Conservation (phyloP, 35 echinoderm and acorn worm species). For the Apostichopus californicus region DNA sequence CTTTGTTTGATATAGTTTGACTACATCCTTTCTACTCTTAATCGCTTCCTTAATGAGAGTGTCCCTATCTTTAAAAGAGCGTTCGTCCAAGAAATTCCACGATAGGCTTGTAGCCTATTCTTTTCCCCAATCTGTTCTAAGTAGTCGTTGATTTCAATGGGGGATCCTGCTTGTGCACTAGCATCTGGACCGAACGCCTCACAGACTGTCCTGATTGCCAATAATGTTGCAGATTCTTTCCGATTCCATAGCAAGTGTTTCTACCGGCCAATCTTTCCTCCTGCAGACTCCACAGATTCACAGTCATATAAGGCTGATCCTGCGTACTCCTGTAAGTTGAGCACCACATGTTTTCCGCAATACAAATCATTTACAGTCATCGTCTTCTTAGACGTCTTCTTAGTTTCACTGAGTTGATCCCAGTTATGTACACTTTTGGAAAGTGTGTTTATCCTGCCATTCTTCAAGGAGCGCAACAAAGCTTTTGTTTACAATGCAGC, state of each 20-base stretch:
- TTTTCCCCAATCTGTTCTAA: slow-evolving; percentile 15
- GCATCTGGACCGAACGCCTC: slow-evolving; percentile 62
- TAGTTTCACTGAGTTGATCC: too few relatives aligned
- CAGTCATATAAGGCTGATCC: slow-evolving; percentile 67
- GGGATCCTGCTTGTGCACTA: slow-evolving; percentile 59
- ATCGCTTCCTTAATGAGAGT: too few relatives aligned
- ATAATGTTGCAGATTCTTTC: slow-evolving; percentile 50
- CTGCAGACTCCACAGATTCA: slow-evolving; percentile 59
- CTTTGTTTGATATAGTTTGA: too few relatives aligned
- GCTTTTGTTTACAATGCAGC: slow-evolving; percentile 67
- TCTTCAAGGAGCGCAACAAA: slow-evolving; percentile 55
- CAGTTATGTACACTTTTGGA: slow-evolving; percentile 64
- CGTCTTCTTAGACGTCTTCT: too few relatives aligned
- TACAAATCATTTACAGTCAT: too few relatives aligned
- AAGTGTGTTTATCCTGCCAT: slow-evolving; percentile 47
- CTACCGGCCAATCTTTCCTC: slow-evolving; percentile 50
- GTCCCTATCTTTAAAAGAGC: too few relatives aligned
- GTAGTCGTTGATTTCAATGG: slow-evolving; percentile 66
- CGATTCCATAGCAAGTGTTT: slow-evolving; percentile 66
- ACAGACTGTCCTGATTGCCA: slow-evolving; percentile 63
- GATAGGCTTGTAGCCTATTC: slow-evolving; percentile 59
- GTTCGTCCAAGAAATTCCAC: slow-evolving; percentile 20
- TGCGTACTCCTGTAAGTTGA: slow-evolving; percentile 67
- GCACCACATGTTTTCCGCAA: too few relatives aligned
- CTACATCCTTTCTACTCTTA: too few relatives aligned